A percentile compares a stretch with the other conserved stretches of the same genome.
phyloP scores from a whole-genome alignment of 2,797 vertebrate species.

The Scarus forsteni region DNA sequence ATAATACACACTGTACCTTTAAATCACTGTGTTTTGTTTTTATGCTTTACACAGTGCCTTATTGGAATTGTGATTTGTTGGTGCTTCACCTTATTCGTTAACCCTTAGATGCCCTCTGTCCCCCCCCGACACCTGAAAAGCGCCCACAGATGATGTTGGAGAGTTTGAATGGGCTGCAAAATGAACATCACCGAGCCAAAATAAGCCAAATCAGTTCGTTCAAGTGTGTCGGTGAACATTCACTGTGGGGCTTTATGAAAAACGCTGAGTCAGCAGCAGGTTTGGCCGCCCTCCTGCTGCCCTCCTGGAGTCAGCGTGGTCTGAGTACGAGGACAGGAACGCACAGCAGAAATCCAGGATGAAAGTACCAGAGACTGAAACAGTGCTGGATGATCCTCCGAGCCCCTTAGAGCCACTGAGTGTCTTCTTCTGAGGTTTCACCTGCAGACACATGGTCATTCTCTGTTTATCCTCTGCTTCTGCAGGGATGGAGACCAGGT shows the following conservation, averaged over 20 bases:
- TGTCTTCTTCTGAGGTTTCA: not conserved
- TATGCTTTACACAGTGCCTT: too few relatives aligned
- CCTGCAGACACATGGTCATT: not conserved
- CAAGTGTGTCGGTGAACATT: not conserved
- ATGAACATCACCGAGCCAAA: not conserved
- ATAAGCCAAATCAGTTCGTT: not conserved
- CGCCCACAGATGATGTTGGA: too few relatives aligned
- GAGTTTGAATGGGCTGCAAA: too few relatives aligned
- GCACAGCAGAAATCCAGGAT: not conserved
- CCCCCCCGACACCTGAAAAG: too few relatives aligned
- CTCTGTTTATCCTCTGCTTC: not conserved
- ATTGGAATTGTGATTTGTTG: too few relatives aligned
- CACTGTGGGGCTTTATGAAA: conserved; percentile 31
- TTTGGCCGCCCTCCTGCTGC: conserved; percentile 27
- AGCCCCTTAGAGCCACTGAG: not conserved
- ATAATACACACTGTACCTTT: too few relatives aligned
- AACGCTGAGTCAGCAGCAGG: conserved; percentile 26
- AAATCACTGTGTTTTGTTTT: too few relatives aligned
- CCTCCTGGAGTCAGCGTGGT: conserved; percentile 10
- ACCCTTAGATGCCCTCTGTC: too few relatives aligned
- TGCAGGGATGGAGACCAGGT: not conserved
- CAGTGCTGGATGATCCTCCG: not conserved
- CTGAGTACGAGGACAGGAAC: not conserved
- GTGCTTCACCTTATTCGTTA: too few relatives aligned
- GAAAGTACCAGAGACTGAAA: too few relatives aligned